Base-by-base conservation (phyloP, 1,140 invertebrate genomes). In the Cydia amplana region DNA sequence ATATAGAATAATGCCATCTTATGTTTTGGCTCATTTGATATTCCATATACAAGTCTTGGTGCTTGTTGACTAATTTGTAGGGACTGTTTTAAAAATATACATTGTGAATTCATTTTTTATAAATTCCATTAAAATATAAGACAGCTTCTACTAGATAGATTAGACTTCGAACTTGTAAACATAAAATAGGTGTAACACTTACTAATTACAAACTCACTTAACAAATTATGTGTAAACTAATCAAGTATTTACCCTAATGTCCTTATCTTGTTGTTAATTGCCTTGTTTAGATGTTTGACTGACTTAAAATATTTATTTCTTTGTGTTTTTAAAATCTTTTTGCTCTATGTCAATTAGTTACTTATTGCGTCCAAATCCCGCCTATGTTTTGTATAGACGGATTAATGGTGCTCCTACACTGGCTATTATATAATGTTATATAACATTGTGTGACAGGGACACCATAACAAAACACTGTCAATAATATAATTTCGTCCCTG, bases 1-100 rank as follows among this genome's bases (percentile, higher is more conserved):
- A n/a, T 74, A 73, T 51, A 73, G 49, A 46, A 75, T 64, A 46
- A 20, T 74, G 63, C 73, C 55, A 65, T 73, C 40, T 65, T 40
- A 18, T 72, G 7, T 28, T 67, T 5, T 1, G 7, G 65, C 18
- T 70, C 4, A 70, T 36, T 40, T 70, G 65, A 60, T 75, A 70
- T 74, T n/a, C 18, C 65, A 72, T 70, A 75, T 23, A 28, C 28
- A 70, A n/a, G 32, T 70, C n/a, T 18, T 70, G 65, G 32, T 70
- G 65, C 65, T 70, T 40, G 32, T 65, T 70, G 65, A 70, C 65
- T n/a, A 70, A 70, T 70, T 70, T 70, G 4, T 70, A 70, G 25
- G 28, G 20, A 18, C 65, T 36, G 28, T 70, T 70, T 70, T 40
- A 70, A 28, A 70, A 36, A 40, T 40, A 16, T 70, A 36, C n/a